Percentiles rank a stretch among this genome's conserved stretches.
phyloP scores from a whole-genome alignment of 2,888 invertebrate genomes.

The Beris chalybata region DNA sequence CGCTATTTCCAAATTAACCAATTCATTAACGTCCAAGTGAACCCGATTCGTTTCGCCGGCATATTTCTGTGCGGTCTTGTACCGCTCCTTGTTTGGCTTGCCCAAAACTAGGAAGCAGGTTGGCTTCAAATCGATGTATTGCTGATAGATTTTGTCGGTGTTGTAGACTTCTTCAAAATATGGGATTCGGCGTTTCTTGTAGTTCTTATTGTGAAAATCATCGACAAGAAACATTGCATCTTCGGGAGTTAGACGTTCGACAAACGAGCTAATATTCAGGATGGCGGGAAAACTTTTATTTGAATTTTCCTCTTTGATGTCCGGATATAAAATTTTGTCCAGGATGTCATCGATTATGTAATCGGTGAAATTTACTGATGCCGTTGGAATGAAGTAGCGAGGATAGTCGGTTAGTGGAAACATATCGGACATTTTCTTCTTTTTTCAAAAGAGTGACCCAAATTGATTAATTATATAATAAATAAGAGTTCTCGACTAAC shows the following conservation, averaged over 20 bases:
- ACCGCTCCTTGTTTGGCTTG: conserved; percentile 62
- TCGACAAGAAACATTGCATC: background rate
- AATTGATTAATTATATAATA: too few relatives aligned
- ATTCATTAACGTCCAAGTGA: conserved; percentile 61
- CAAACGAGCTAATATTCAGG: background rate
- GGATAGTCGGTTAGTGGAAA: conserved; percentile 7
- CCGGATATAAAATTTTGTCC: conserved; percentile 3
- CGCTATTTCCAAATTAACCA: conserved; percentile 63
- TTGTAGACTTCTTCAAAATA: background rate
- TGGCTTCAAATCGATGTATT: conserved; percentile 44
- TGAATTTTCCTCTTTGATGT: background rate
- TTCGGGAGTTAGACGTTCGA: background rate
- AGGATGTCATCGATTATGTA: conserved; percentile 9
- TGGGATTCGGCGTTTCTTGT: background rate
- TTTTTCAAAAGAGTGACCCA: too few relatives aligned
- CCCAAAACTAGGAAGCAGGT: conserved; percentile 63
- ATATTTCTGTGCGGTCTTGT: conserved; percentile 60
- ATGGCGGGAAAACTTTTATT: conserved; percentile 4
- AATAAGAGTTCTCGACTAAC: too few relatives aligned
- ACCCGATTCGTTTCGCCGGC: conserved; percentile 62
- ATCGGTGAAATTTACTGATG: conserved; percentile 2
- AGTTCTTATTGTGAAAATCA: background rate
- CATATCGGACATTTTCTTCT: conserved; percentile 8
- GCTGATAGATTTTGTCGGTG: conserved; percentile 26
- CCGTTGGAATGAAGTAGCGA: conserved; percentile 9